A percentile compares a stretch with the other conserved stretches of the same genome.
Evolutionary conservation across 2,888 invertebrate genomes (phyloP).

Genomic region (Rambutsinella grinnellia): DNA sequence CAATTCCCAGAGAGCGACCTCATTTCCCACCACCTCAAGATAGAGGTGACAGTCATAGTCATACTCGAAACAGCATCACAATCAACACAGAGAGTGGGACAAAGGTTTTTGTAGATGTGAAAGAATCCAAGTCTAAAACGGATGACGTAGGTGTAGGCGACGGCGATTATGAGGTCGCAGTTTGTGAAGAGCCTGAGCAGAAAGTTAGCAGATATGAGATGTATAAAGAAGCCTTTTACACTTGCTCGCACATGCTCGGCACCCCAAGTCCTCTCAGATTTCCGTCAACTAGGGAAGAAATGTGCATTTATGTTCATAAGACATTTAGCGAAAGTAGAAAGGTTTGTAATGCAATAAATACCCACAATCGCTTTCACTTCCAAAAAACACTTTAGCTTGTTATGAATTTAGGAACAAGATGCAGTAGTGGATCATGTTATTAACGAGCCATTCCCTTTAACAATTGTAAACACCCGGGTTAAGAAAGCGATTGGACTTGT

Average conservation of each 20-base stretch:
- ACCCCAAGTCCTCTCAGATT: constrained; percentile 48
- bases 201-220: constrained; percentile 28
- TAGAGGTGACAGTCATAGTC: neutral
- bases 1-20: constrained; percentile 18
- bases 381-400: neutral
- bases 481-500: constrained; percentile 41
- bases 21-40: constrained; percentile 2
- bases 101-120: neutral
- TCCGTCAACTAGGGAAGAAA: constrained; percentile 57
- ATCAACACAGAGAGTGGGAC: neutral
- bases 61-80: neutral
- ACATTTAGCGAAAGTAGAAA: constrained; percentile 52
- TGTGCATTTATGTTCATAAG: constrained; percentile 59
- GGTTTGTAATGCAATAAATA: constrained; percentile 13
- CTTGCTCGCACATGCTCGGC: constrained; percentile 60
- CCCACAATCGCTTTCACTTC: neutral
- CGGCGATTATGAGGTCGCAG: too few relatives aligned
- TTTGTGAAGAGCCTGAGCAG: neutral
- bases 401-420: constrained; percentile 46
- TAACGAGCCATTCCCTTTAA: constrained; percentile 63
- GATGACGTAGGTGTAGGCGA: neutral
- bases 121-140: neutral
- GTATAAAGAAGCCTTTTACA: constrained; percentile 63
- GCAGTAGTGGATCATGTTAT: constrained; percentile 59
- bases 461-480: constrained; percentile 58